Evolutionary conservation across 2,113 vertebrate species (phyloP), one percentile per base, ranked within the genome.

Genomic region (Prietella phreatophila): DNA sequence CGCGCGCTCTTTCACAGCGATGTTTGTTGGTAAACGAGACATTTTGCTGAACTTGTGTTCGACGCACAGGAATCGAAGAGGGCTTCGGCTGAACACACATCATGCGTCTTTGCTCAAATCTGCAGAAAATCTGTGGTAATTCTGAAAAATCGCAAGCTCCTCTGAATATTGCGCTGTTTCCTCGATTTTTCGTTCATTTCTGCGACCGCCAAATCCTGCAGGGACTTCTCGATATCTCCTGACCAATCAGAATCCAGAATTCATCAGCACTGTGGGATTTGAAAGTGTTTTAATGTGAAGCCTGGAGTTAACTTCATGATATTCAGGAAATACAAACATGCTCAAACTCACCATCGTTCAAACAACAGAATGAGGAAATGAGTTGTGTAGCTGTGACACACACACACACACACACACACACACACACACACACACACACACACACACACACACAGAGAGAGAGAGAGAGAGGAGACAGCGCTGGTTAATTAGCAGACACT

Each of bases 401-500:
- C 30, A 33, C 30, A 71, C 33, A 36, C 30, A 71, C 67, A 36
- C 67, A 71, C 30, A 71, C 63, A 67, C 63, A 65, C 61, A 63
- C 61, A 63, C 60, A 61, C 60, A 61, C 58, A 61, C 1, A 61
- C 20, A 22, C 20, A 22, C 58, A 60, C 56, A 58, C 56, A 60
- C 58, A 60, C 5, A 60, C 58, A 25, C 20, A 25, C 60, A 61
- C 5, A 58, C 19, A 58, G 4, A 20, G 56, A 63, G n/a, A n/a
- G n/a, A n/a, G n/a, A n/a, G n/a, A n/a, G n/a, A 36, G 36, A 36
- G 30, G 63, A 67, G n/a, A 30, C 27, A 30, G 36, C 22, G 17
- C 42, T 42, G 47, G 47, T 65, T 87, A 75, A 87, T 90, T 85
- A 87, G 83, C 76, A 85, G 63, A 75, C 85, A 90, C 85, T 87